Percentiles rank a stretch among this genome's conserved stretches.
Evolutionary conservation across 2,113 vertebrate genomes (phyloP).

Genomic region (rat (Rattus norvegicus)): DNA sequence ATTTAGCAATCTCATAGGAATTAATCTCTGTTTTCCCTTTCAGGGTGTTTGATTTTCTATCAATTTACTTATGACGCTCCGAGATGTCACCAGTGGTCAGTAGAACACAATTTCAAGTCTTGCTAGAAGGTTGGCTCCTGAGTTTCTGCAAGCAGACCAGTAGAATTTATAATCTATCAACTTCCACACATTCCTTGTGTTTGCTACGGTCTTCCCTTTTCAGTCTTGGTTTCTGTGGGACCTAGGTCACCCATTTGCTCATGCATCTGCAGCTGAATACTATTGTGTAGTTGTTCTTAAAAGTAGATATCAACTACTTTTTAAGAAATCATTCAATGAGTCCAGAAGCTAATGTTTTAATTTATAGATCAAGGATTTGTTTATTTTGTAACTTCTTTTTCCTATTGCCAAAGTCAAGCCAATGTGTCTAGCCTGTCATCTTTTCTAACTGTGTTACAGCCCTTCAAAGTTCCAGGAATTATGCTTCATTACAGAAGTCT

Average conservation of each 20-base stretch:
- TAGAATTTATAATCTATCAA: neutral
- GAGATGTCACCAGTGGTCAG: neutral
- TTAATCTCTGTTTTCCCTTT: neutral
- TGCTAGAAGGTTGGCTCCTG: neutral
- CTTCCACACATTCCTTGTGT: neutral
- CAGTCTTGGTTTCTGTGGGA: accelerated
- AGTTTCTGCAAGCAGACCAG: neutral
- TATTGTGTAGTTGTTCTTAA: neutral
- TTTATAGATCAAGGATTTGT: neutral
- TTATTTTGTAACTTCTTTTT: constrained; percentile 6
- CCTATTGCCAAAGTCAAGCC: neutral
- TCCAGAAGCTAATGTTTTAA: neutral
- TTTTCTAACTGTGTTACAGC: neutral
- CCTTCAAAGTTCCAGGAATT: neutral
- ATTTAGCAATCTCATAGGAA: neutral
- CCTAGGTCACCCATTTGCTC: neutral
- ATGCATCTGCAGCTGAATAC: accelerated
- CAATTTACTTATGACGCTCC: neutral
- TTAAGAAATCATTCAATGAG: neutral
- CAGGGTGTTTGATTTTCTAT: neutral
- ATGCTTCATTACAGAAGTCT: neutral
- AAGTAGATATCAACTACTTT: neutral
- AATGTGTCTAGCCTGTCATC: neutral
- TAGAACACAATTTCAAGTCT: neutral
- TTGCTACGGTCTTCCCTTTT: neutral